These are phyloP conservation scores for Callitettix versicolor DNA, from an alignment of 1,140 invertebrate genomes.

Conservation along the genomic window DNA sequence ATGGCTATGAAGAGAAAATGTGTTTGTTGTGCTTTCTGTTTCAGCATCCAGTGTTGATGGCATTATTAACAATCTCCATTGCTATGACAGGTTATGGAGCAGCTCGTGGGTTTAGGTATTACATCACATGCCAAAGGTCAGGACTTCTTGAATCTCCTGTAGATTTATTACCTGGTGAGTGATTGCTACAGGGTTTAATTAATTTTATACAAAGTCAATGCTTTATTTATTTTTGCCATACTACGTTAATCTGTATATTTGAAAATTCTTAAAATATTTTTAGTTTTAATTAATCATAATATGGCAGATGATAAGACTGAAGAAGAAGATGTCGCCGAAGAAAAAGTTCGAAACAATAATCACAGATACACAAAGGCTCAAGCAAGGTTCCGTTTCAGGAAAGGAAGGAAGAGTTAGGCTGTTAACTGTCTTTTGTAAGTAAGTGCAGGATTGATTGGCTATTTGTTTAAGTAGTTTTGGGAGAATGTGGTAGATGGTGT, in stretches of 20 bases:
- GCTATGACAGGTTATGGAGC: constrained; percentile 45
- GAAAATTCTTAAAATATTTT: too few relatives aligned
- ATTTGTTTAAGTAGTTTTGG: too few relatives aligned
- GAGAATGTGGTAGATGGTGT: too few relatives aligned
- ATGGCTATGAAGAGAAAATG: too few relatives aligned
- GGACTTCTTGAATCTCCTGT: constrained; percentile 42
- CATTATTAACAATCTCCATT: constrained; percentile 43
- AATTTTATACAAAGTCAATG: too few relatives aligned
- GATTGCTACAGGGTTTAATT: too few relatives aligned
- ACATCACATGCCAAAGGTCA: constrained; percentile 41
- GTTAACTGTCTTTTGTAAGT: neutral
- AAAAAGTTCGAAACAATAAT: constrained; percentile 23
- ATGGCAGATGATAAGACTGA: constrained; percentile 27
- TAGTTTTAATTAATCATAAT: too few relatives aligned
- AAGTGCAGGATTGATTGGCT: too few relatives aligned
- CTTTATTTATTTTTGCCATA: too few relatives aligned
- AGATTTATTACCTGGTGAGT: constrained; percentile 35
- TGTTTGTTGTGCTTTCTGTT: constrained; percentile 27
- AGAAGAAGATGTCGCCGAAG: constrained; percentile 27
- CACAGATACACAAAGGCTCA: constrained; percentile 54
- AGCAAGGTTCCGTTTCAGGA: constrained; percentile 54
- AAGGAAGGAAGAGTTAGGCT: constrained; percentile 38
- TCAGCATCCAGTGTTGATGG: constrained; percentile 49
- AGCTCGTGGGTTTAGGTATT: constrained; percentile 42
- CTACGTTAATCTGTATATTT: too few relatives aligned